phyloP scores from a whole-genome alignment of 2,888 invertebrate genomes.

The Gymnocheta viridis region DNA sequence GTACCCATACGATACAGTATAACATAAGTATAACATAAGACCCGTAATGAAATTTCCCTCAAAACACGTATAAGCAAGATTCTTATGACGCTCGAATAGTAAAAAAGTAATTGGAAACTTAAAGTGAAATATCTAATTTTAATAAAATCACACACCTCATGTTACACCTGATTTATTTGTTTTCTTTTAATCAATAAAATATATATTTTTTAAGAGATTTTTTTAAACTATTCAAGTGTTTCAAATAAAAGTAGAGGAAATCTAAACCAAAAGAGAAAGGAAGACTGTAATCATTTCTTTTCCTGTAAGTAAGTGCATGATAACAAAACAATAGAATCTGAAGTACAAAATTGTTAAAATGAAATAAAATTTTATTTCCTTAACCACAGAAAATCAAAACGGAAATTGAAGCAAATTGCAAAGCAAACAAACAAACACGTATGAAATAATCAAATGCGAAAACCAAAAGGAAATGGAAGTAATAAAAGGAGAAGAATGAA shows the following conservation, averaged over 20 bases:
- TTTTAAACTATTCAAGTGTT: not conserved
- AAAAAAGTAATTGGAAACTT: no score
- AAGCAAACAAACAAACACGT: conserved; percentile 28
- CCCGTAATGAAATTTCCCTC: no score
- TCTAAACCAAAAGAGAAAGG: not conserved
- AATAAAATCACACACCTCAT: no score
- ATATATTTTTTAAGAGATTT: not conserved
- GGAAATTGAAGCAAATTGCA: conserved; percentile 64
- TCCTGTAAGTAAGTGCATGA: conserved; percentile 7
- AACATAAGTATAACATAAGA: no score
- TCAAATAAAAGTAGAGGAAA: not conserved
- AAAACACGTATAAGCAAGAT: no score
- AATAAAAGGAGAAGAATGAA: conserved; percentile 1
- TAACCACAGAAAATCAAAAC: conserved; percentile 41
- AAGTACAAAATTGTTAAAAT: conserved; percentile 43
- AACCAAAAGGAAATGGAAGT: conserved; percentile 4
- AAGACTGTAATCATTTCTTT: conserved; percentile 7
- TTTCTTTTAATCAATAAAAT: not conserved
- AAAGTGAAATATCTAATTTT: no score
- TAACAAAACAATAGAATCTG: conserved; percentile 45
- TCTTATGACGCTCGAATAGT: no score
- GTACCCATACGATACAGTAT: no score
- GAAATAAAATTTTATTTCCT: conserved; percentile 49
- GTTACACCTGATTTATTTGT: not conserved
- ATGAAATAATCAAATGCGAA: conserved; percentile 5